Base-by-base conservation (phyloP, 2,113 vertebrate genomes). In the Burhinus bistriatus region DNA sequence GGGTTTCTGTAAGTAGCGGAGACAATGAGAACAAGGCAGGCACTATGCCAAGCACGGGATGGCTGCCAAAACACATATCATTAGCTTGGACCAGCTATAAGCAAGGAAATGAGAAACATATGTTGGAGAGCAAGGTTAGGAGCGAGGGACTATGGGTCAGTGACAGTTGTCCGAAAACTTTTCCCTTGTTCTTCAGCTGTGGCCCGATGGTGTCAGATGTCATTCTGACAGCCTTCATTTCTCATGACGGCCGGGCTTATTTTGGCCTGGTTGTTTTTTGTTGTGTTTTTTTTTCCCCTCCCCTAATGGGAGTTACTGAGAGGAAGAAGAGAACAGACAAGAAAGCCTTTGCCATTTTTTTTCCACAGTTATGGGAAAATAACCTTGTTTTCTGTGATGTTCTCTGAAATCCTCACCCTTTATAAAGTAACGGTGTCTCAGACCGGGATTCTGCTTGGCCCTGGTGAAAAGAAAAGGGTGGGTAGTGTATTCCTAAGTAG, bases 321-420 rank as follows among this genome's bases (percentile, higher is more conserved):
- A 94, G 82, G 94, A 96, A 83, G 95, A 96, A 95, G 85, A 95
- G 96, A 97, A 96, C 86, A 73, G 97, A 93, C 95, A 91, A 97
- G 93, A 97, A 93, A 96, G 83, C 25, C 65, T 92, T 94, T 88
- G 87, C 95, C 68, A 15, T 96, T 95, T 95, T 78, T 98, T 98
- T 4, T 10, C 71, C 98, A 98, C 98, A 97, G 98, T 98, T 99
- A 98, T 99, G 99, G 99, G 99, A 99, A 99, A 99, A 98, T 98
- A 98, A 98, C 97, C 98, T 98, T 98, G 98, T 98, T 99, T 99
- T 98, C 98, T 97, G 98, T 97, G 98, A 99, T 98, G 98, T 97
- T 98, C 98, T 98, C 98, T 96, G 98, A 98, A 99, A 98, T 98
- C 98, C 98, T 98, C 98, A 98, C 98, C 97, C 98, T 97, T 98